A percentile compares a stretch with the other conserved stretches of the same genome.
These are phyloP conservation scores for Pecten maximus DNA, from an alignment of 2,888 invertebrate species.

Conservation along the genomic window DNA sequence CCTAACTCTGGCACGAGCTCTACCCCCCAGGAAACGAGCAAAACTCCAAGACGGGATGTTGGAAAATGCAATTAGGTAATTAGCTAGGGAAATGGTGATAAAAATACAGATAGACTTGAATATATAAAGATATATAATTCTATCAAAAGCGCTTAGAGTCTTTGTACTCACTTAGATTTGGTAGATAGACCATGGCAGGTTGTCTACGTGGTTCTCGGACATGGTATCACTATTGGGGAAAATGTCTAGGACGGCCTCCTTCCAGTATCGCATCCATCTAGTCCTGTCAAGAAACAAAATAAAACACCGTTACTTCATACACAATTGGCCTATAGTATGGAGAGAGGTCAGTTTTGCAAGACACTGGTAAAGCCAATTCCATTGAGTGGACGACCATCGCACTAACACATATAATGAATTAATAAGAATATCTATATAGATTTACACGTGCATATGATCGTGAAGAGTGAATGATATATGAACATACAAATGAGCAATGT, in stretches of 20 bases:
- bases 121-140: not conserved
- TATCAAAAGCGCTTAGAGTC: not conserved
- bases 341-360: not conserved
- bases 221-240: not conserved
- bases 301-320: not conserved
- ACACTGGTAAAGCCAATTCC: not conserved
- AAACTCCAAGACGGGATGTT: not conserved
- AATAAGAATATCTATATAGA: not conserved
- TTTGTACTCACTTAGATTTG: conserved; percentile 7
- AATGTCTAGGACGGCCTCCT: not conserved
- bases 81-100: not conserved
- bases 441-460: not conserved
- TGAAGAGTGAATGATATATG: not conserved
- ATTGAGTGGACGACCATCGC: not conserved
- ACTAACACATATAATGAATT: not conserved
- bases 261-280: not conserved
- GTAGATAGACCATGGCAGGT: conserved; percentile 11
- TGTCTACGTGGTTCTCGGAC: not conserved
- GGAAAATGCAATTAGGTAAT: conserved; percentile 20
- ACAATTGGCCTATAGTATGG: not conserved
- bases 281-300: not conserved
- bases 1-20: not conserved
- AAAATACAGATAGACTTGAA: not conserved
- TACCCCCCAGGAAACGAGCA: not conserved
- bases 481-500: not conserved